These are phyloP conservation scores for Odocoileus hemionus DNA, from an alignment of 2,113 vertebrate genomes.

Conservation along the genomic window DNA sequence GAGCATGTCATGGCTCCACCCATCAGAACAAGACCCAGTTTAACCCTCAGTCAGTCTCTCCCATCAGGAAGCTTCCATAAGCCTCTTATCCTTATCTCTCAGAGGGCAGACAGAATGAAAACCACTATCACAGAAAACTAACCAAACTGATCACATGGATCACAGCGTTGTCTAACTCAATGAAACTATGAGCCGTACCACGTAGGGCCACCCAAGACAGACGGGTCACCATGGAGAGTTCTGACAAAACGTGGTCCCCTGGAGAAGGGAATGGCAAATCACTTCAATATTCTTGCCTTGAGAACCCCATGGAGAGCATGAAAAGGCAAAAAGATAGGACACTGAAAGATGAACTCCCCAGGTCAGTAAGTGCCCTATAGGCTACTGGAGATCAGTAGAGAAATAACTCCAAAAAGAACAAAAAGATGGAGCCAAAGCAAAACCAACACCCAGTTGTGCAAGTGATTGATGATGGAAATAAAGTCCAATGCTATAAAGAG, in stretches of 20 bases:
- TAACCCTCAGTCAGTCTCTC: background rate
- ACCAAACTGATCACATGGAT: background rate
- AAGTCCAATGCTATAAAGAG: background rate
- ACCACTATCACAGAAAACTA: background rate
- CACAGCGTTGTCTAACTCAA: background rate
- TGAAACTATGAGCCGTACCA: background rate
- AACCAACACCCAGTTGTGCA: background rate
- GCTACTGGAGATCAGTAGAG: background rate
- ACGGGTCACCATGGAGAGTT: background rate
- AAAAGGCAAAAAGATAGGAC: background rate
- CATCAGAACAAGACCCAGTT: background rate
- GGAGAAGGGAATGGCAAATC: background rate
- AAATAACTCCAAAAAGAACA: background rate
- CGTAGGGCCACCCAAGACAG: background rate
- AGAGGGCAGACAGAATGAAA: background rate
- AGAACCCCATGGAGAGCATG: background rate
- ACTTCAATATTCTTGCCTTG: background rate
- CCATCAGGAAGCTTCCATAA: background rate
- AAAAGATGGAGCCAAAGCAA: background rate
- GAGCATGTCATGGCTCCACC: background rate
- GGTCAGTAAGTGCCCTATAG: background rate
- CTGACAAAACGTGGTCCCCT: background rate
- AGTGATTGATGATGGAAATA: background rate
- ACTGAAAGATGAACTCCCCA: background rate
- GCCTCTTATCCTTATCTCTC: background rate